A percentile compares a stretch with the other conserved stretches of the same genome.
Evolutionary conservation across 2,113 vertebrate species (phyloP).

Genomic region (Calonectris borealis): DNA sequence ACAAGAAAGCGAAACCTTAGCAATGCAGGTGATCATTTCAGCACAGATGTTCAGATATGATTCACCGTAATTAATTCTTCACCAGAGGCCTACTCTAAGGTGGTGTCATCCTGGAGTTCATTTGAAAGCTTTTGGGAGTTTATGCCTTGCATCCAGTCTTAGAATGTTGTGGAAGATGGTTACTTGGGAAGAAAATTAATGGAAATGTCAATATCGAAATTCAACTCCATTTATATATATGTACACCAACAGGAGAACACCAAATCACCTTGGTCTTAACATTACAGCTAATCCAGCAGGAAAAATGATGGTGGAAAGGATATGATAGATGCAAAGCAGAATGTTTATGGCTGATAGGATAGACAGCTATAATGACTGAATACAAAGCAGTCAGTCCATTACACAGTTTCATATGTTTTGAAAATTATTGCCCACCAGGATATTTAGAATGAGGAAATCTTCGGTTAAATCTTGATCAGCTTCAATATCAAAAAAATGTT

Average conservation of each 20-base stretch:
- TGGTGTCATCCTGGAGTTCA: accelerated
- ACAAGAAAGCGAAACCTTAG: not conserved
- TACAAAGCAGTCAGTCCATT: not conserved
- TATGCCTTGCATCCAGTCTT: not conserved
- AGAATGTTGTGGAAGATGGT: not conserved
- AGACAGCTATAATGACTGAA: not conserved
- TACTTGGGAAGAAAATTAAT: not conserved
- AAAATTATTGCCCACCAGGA: not conserved
- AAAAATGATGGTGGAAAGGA: not conserved
- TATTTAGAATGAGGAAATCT: not conserved
- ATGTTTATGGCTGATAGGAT: not conserved
- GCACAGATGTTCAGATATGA: not conserved
- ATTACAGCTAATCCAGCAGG: not conserved
- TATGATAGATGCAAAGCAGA: not conserved
- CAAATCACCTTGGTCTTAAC: not conserved
- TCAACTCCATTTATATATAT: not conserved
- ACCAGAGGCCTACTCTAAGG: not conserved
- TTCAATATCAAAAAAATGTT: not conserved
- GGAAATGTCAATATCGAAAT: not conserved
- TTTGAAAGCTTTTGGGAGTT: not conserved
- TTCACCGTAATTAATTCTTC: not conserved
- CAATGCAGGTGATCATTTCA: not conserved
- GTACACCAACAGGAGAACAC: not conserved
- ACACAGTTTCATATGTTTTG: not conserved
- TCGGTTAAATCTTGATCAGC: not conserved